phyloP scores from a whole-genome alignment of 2,797 vertebrate genomes.

The Lepidocolaptes lacrymiger region DNA sequence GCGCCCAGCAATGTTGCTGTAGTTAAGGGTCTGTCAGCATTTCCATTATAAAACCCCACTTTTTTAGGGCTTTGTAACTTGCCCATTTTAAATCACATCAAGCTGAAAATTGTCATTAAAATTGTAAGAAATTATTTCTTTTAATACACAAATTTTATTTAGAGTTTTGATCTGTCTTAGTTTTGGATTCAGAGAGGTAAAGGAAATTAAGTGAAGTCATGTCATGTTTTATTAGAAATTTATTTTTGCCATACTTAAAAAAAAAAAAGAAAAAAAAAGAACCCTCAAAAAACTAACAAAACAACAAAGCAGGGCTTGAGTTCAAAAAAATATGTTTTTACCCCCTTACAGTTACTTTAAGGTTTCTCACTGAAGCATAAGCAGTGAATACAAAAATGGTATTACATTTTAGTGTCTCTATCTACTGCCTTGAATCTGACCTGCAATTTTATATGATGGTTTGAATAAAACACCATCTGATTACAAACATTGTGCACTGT shows the following conservation, averaged over 20 bases:
- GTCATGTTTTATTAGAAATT: background rate
- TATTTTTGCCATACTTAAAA: background rate
- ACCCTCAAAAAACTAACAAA: background rate
- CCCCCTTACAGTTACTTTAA: slow-evolving; percentile 1
- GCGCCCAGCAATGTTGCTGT: slow-evolving; percentile 67
- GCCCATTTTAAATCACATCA: slow-evolving; percentile 62
- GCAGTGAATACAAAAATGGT: background rate
- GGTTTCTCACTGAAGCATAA: background rate
- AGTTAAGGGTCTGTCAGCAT: slow-evolving; percentile 46
- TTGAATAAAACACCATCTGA: background rate
- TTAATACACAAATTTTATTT: slow-evolving; percentile 22
- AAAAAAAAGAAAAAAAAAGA: background rate
- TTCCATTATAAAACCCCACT: slow-evolving; percentile 30
- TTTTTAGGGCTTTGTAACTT: slow-evolving; percentile 58
- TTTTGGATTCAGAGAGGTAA: background rate
- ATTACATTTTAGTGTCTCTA: background rate
- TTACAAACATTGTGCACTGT: background rate
- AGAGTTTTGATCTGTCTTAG: background rate
- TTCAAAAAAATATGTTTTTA: slow-evolving; percentile 18
- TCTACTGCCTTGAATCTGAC: background rate
- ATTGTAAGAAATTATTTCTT: slow-evolving; percentile 37
- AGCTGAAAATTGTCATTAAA: slow-evolving; percentile 66
- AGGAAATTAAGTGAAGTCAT: background rate
- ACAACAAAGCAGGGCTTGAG: background rate
- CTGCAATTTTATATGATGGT: background rate